Evolutionary conservation across 2,888 invertebrate species (phyloP).

Genomic region (Nomada hirtipes): DNA sequence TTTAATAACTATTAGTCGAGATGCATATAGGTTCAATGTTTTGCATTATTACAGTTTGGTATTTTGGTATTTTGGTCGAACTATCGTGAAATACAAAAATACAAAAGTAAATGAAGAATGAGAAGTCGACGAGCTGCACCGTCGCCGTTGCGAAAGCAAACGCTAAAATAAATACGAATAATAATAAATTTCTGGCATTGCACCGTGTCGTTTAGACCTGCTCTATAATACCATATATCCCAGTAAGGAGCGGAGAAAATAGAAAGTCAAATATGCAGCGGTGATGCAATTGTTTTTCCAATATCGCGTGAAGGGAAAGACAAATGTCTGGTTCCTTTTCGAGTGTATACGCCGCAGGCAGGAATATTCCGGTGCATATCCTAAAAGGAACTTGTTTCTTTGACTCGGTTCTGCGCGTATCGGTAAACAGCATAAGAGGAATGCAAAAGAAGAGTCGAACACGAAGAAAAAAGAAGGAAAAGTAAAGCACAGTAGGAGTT

Average conservation of each 20-base stretch:
- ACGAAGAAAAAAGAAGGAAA: neutral
- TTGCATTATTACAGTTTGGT: too few species aligned
- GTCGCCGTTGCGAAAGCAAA: too few species aligned
- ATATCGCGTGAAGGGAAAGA: constrained; percentile 47
- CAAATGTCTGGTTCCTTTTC: constrained; percentile 56
- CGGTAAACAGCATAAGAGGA: constrained; percentile 34
- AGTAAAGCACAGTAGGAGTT: constrained; percentile 19
- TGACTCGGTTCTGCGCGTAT: constrained; percentile 46
- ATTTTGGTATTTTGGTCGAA: too few species aligned
- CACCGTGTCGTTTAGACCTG: constrained; percentile 8
- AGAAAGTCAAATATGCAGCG: constrained; percentile 65
- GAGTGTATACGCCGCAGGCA: constrained; percentile 38
- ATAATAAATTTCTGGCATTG: neutral
- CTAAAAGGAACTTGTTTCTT: constrained; percentile 45
- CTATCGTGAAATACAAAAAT: too few species aligned
- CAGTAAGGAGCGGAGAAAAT: constrained; percentile 50
- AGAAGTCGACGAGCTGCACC: too few species aligned
- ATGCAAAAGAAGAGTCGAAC: constrained; percentile 19
- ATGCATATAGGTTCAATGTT: too few species aligned
- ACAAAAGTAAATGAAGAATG: too few species aligned
- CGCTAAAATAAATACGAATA: neutral
- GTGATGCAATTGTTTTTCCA: constrained; percentile 57
- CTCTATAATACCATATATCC: constrained; percentile 19
- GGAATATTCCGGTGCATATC: constrained; percentile 41
- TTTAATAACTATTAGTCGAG: too few species aligned